A percentile compares a stretch with the other conserved stretches of the same genome.
Conservation (phyloP, 92 coral and sea anemone genomes). For the Zoanthus sansibaricus region DNA sequence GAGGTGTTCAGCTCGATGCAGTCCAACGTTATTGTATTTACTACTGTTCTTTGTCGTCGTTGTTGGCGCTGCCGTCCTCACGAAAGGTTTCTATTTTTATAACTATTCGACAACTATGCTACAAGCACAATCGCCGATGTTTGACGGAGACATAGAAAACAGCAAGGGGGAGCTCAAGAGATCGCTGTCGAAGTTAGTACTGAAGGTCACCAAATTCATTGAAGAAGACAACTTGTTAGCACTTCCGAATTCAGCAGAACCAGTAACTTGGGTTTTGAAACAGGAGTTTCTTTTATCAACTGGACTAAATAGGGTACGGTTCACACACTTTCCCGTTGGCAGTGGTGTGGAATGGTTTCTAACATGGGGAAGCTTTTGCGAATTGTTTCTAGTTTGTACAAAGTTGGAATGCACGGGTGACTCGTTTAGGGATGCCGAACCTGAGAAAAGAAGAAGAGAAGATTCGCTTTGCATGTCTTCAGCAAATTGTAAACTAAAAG, state of each 20-base stretch:
- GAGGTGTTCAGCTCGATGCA: no score
- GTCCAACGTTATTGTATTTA: no score
- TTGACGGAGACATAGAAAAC: constrained; percentile 15
- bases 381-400: neutral
- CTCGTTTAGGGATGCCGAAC: neutral
- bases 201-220: neutral
- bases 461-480: neutral
- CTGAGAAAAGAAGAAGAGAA: constrained; percentile 12
- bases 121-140: no score
- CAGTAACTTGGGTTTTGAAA: neutral
- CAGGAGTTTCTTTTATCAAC: neutral
- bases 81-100: no score
- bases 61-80: no score
- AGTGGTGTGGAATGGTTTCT: constrained; percentile 35
- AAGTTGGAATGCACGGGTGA: constrained; percentile 5
- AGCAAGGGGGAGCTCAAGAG: neutral
- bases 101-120: no score
- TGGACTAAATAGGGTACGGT: constrained; percentile 22
- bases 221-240: neutral
- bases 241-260: neutral
- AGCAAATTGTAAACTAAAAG: neutral
- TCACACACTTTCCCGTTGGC: constrained; percentile 13
- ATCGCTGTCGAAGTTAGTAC: neutral
- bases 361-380: neutral
- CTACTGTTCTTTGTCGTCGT: no score